phyloP scores from a whole-genome alignment of 2,888 invertebrate species.

The Hypolimnas misippus region DNA sequence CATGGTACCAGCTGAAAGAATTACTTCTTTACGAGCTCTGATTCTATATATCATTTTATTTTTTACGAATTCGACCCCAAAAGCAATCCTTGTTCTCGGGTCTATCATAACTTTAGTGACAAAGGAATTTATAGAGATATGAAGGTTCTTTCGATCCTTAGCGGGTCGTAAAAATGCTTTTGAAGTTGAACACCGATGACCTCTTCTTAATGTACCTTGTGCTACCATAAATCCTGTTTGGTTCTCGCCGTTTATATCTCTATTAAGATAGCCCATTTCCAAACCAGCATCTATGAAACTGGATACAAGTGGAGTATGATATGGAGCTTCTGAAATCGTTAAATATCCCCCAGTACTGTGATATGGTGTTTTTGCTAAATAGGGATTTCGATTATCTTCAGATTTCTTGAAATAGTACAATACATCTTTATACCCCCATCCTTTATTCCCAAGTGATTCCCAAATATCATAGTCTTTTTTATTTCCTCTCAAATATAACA shows the following conservation, averaged over 20 bases:
- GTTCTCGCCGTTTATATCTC: conserved; percentile 93
- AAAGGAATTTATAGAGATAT: conserved; percentile 92
- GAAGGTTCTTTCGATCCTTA: conserved; percentile 90
- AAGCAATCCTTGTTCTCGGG: conserved; percentile 89
- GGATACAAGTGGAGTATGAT: conserved; percentile 91
- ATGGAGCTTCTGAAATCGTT: conserved; percentile 94
- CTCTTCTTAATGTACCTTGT: conserved; percentile 90
- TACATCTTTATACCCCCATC: conserved; percentile 93
- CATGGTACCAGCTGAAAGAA: conserved; percentile 95
- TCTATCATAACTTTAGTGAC: conserved; percentile 90
- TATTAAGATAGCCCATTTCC: conserved; percentile 92
- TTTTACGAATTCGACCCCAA: conserved; percentile 92
- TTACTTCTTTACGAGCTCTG: conserved; percentile 92
- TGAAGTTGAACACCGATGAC: conserved; percentile 93
- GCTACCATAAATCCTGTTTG: conserved; percentile 96
- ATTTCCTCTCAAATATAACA: conserved; percentile 96
- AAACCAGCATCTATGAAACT: conserved; percentile 93
- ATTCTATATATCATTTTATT: conserved; percentile 89
- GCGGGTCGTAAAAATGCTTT: conserved; percentile 94
- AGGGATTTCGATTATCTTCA: conserved; percentile 95
- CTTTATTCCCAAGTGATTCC: conserved; percentile 93
- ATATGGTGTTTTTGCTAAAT: conserved; percentile 90
- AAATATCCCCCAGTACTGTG: conserved; percentile 92
- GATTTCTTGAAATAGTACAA: conserved; percentile 95
- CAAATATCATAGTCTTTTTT: conserved; percentile 95